Base-by-base conservation (phyloP, 2,888 invertebrate species). In the Ommatoiulus sabulosus region DNA sequence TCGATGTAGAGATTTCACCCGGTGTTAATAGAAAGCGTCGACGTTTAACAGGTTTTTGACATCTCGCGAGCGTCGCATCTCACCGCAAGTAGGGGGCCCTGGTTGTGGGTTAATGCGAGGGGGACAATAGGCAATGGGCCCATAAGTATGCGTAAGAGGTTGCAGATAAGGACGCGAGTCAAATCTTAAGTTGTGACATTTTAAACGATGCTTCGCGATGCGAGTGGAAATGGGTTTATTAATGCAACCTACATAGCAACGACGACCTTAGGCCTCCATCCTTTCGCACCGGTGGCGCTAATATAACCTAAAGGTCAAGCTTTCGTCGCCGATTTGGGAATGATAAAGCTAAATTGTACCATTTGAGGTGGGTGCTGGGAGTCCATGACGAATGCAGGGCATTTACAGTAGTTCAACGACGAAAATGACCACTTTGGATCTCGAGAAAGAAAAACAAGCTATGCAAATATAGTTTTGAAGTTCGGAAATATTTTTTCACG, bases 41-140 rank as follows among this genome's bases (percentile, higher is more conserved):
- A 80, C 80, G 80, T 80, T 80, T 80, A 80, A 80, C 80, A 80
- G 80, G 35, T n/a, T 80, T 80, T 80, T 80, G 35, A 12, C 80
- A 35, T 80, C 80, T 80, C 35, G 35, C 10, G 80, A 24, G n/a
- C 24, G 72, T 20, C 20, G 72, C 72, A 48, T 15, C 48, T 12
- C 8, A 12, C 15, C 12, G 10, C 8, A 48, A 1, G 8, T 57
- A 80, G 12, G 35, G 80, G 80, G 80, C 24, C 35, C 8, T 12
- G 5, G 20, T 10, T 2, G 24, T 72, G 20, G 72, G 15, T 15
- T 12, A 46, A 46, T 4, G 46, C 4, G n/a, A 6, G 80, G 20
- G 24, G 24, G 35, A 24, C 24, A 80, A 35, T 10, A 80, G 12
- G 80, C 24, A 80, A 80, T 80, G 80, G 80, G 35, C 35, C 20